Base-by-base conservation (phyloP, 2,888 invertebrate genomes). In the Vandiemenella viatica region DNA sequence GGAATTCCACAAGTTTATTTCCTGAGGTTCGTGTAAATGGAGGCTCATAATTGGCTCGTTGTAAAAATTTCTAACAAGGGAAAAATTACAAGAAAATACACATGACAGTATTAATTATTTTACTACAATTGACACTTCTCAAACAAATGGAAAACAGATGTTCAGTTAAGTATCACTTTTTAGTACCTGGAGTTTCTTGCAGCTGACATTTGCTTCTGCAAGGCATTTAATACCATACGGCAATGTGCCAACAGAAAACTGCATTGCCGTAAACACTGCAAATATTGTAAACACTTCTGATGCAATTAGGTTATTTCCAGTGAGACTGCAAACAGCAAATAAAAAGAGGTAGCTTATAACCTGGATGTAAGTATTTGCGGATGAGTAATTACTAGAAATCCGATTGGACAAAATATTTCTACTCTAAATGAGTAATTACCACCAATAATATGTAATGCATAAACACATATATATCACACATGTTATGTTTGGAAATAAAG, bases 261-360 rank as follows among this genome's bases (percentile, higher is more conserved):
- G 60, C 65, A 68, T 65, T 5, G 66, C 65, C 51, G 67, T 64
- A 56, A 65, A 68, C 4, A 68, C 66, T 13, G 67, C 66, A 51
- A 67, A 65, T 7, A 67, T 63, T 4, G 65, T 66, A 58, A 68
- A 68, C 1, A 67, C 67, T 42, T 58, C 57, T 1, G 60, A 42
- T 13, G 61, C 55, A n/a, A 55, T 57, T 6, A 62, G 46, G 17
- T 58, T 55, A 46, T 60, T 54, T 6, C 62, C 62, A 43, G 56
- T 56, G 10, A 58, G 49, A 45, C 65, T 66, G 55, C 19, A 26
- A 26, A 49, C 45, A 17, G 43, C 15, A 51, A 37, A 46, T 18
- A 47, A 42, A 48, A 18, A 48, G 18, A 26, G 13, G 7, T 26
- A 7, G 13, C 26, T 26, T 13, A 26, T 7, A 26, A 13, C 26